Evolutionary conservation across 2,113 vertebrate genomes (phyloP).

Genomic region (western clawed frog (Xenopus tropicalis)): UCB_Xtro_10.0 CM004444.2:114785001-114785500

Average conservation of each 20-base stretch:
- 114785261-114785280: slow-evolving; percentile 99
- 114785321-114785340: slow-evolving; percentile 86
- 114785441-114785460: too few relatives aligned
- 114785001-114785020: too few relatives aligned
- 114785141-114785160: too few relatives aligned
- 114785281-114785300: slow-evolving; percentile 78
- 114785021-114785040: too few relatives aligned
- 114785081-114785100: too few relatives aligned
- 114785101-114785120: too few relatives aligned
- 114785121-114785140: too few relatives aligned
- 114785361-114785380: slow-evolving; percentile 70
- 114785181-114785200: not conserved
- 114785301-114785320: slow-evolving; percentile 92
- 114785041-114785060: too few relatives aligned
- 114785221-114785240: slow-evolving; percentile 78
- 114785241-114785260: slow-evolving; percentile 93
- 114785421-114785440: not conserved
- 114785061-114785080: too few relatives aligned
- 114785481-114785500: too few relatives aligned
- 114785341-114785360: slow-evolving; percentile 79
- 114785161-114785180: too few relatives aligned
- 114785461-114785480: too few relatives aligned
- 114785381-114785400: slow-evolving; percentile 38
- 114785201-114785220: slow-evolving; percentile 74
- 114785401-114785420: slow-evolving; percentile 13